These are phyloP conservation scores for Saccostrea cuccullata DNA, from an alignment of 1,140 invertebrate genomes.

Conservation along the genomic window DNA sequence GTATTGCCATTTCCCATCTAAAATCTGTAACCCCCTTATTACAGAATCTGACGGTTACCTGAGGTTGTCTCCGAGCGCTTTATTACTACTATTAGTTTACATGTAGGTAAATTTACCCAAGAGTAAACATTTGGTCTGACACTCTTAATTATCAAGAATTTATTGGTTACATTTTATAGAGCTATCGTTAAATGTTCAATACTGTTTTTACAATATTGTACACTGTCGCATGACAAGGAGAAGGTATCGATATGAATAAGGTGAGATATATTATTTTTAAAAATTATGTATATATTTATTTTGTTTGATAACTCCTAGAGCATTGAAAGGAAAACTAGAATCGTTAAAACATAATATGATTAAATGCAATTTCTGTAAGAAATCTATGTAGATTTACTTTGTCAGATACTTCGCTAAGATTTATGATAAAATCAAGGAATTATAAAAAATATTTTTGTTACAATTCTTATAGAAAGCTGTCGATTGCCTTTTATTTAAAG, in stretches of 20 bases:
- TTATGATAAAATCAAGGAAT: too few species aligned
- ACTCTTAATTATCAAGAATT: neutral
- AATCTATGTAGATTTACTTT: too few species aligned
- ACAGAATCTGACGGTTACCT: neutral
- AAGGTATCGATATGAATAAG: neutral
- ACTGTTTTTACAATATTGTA: neutral
- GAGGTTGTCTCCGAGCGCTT: neutral
- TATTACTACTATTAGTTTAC: neutral
- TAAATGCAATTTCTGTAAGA: too few species aligned
- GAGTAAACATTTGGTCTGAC: neutral
- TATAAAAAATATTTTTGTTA: too few species aligned
- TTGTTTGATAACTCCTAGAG: too few species aligned
- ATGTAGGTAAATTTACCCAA: neutral
- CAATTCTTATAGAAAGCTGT: too few species aligned
- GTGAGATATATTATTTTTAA: neutral
- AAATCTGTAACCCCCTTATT: neutral
- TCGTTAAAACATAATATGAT: too few species aligned
- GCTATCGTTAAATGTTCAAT: neutral
- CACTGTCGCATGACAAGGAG: neutral
- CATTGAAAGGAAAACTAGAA: too few species aligned
- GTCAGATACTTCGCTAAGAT: too few species aligned
- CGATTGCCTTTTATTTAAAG: too few species aligned
- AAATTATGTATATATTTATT: too few species aligned
- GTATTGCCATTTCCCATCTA: too few species aligned
- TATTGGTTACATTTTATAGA: neutral